Conservation (phyloP, 2,888 invertebrate genomes). For the Strigamia crassipes region DNA sequence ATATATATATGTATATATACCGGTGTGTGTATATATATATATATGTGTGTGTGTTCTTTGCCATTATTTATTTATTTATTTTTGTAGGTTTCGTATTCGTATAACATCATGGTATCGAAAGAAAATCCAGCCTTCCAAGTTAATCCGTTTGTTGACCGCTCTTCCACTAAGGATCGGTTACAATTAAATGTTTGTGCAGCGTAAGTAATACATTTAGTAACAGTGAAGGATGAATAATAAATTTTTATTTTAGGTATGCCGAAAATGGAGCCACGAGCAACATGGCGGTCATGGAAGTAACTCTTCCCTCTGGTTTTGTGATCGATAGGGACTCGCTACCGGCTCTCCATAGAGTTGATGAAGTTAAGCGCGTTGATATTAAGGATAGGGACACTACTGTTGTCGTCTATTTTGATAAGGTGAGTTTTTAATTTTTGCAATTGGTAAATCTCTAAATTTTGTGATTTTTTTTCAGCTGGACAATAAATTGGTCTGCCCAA, state of each 20-base stretch:
- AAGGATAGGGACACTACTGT: slow-evolving; percentile 70
- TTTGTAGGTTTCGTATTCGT: slow-evolving; percentile 74
- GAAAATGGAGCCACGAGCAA: slow-evolving; percentile 65
- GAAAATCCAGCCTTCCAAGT: slow-evolving; percentile 84
- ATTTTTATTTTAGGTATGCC: slow-evolving; percentile 27
- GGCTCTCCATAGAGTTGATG: slow-evolving; percentile 51
- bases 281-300: slow-evolving; percentile 88
- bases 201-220: slow-evolving; percentile 52
- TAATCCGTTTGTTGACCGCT: slow-evolving; percentile 82
- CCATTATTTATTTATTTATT: not conserved
- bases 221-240: not conserved
- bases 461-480: slow-evolving; percentile 51
- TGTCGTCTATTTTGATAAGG: slow-evolving; percentile 74
- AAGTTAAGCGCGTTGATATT: slow-evolving; percentile 71
- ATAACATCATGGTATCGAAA: slow-evolving; percentile 83
- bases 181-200: slow-evolving; percentile 75
- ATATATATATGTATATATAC: too few species aligned
- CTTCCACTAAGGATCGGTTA: slow-evolving; percentile 74
- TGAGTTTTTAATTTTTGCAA: slow-evolving; percentile 55
- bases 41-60: too few species aligned
- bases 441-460: not conserved
- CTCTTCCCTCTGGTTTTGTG: slow-evolving; percentile 87
- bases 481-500: slow-evolving; percentile 74
- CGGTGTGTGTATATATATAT: too few species aligned
- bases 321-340: slow-evolving; percentile 72